A percentile compares a stretch with the other conserved stretches of the same genome.
phyloP scores from a whole-genome alignment of 2,797 vertebrate genomes.

The Alectoris magna region DNA sequence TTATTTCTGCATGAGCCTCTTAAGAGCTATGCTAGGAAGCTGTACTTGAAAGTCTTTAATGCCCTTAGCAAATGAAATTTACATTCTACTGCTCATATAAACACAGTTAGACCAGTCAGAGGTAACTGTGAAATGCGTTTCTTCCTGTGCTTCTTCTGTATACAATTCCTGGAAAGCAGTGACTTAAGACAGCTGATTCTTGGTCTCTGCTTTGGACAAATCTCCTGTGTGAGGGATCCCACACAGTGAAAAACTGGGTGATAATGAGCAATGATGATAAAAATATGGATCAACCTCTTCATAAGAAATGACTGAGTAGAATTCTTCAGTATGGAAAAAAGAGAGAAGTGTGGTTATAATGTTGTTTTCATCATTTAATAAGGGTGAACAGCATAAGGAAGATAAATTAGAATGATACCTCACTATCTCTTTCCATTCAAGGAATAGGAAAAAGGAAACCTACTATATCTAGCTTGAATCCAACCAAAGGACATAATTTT shows the following conservation, averaged over 20 bases:
- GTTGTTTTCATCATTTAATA: background rate
- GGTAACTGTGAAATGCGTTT: background rate
- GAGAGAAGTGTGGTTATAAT: background rate
- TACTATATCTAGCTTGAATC: background rate
- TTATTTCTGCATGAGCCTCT: background rate
- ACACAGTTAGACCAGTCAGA: background rate
- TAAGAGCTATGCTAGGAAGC: background rate
- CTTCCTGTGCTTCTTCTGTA: background rate
- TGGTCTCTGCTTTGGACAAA: background rate
- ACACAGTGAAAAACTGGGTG: background rate
- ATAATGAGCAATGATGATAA: background rate
- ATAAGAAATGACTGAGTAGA: background rate
- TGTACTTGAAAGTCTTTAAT: background rate
- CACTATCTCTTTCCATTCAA: background rate
- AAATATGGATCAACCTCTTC: background rate
- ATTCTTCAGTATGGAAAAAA: background rate
- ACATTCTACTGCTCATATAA: background rate
- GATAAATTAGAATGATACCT: background rate
- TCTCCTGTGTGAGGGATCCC: background rate
- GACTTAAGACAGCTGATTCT: background rate
- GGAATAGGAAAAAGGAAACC: background rate
- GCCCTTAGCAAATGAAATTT: background rate
- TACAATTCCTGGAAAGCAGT: background rate
- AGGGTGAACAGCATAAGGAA: background rate
- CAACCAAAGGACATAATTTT: background rate